Evolutionary conservation across 2,888 invertebrate species (phyloP).

Genomic region (Amiota communis): DNA sequence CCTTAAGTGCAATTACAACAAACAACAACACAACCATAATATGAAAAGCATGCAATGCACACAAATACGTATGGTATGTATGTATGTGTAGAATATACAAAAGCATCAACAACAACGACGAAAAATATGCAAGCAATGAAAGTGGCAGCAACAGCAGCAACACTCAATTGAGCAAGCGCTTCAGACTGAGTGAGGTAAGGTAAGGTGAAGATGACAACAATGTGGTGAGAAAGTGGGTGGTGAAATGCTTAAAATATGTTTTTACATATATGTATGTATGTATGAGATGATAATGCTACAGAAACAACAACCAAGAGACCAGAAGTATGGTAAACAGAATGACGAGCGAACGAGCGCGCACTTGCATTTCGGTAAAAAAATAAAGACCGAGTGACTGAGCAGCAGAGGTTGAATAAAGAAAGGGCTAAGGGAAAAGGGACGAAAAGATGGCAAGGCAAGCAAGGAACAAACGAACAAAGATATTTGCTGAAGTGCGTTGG

Average conservation of each 20-base stretch:
- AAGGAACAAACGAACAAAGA: background rate
- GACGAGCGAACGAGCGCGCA: background rate
- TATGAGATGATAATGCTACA: too few relatives aligned
- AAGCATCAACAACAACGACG: background rate
- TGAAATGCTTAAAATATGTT: constrained; percentile 8
- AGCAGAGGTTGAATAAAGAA: too few relatives aligned
- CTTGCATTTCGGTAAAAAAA: background rate
- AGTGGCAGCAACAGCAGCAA: background rate
- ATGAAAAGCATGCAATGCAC: constrained; percentile 16
- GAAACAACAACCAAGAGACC: too few relatives aligned
- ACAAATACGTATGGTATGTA: background rate
- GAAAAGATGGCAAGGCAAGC: constrained; percentile 4
- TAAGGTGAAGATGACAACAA: background rate
- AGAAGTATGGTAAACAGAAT: background rate
- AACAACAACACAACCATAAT: background rate
- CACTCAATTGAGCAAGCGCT: background rate
- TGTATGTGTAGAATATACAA: background rate
- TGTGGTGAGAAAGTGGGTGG: constrained; percentile 4
- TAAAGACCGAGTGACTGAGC: too few relatives aligned
- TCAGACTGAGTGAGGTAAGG: background rate
- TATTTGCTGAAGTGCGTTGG: constrained; percentile 16
- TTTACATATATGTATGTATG: background rate
- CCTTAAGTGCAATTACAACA: constrained; percentile 28
- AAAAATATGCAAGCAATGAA: background rate
- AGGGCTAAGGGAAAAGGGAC: background rate